These are phyloP conservation scores for Fabriciana adippe DNA, from an alignment of 2,888 invertebrate species.

Conservation along the genomic window DNA sequence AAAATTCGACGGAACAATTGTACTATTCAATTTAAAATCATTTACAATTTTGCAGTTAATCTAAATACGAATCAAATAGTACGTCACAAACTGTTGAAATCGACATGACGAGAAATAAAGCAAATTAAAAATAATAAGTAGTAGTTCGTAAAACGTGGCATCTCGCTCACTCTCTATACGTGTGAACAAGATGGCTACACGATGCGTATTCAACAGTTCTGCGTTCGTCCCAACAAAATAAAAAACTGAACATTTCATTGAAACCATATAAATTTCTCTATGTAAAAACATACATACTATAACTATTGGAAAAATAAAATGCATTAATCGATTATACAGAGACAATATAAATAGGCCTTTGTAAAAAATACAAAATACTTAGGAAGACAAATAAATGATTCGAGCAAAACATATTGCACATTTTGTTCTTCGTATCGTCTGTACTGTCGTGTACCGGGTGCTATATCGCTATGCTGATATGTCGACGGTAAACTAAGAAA, in stretches of 20 bases:
- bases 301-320: conserved; percentile 51
- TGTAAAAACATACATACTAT: conserved; percentile 44
- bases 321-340: conserved; percentile 44
- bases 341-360: conserved; percentile 47
- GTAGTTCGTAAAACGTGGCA: conserved; percentile 2
- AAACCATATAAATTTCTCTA: conserved; percentile 39
- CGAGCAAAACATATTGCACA: conserved; percentile 51
- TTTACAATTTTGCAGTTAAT: conserved; percentile 1
- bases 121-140: background rate
- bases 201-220: conserved; percentile 11
- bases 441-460: conserved; percentile 2
- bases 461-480: conserved; percentile 46
- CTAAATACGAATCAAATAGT: conserved; percentile 12
- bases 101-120: conserved; percentile 8
- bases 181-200: conserved; percentile 4
- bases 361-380: conserved; percentile 45
- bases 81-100: conserved; percentile 18
- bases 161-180: conserved; percentile 13
- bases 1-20: conserved; percentile 42
- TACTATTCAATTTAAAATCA: conserved; percentile 28
- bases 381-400: conserved; percentile 55
- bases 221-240: conserved; percentile 1
- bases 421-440: background rate
- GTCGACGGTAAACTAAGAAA: conserved; percentile 55
- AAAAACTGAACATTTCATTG: conserved; percentile 45